A percentile compares a stretch with the other conserved stretches of the same genome.
These are phyloP conservation scores for Orgyia antiqua DNA, from an alignment of 2,888 invertebrate genomes.

Conservation along the genomic window DNA sequence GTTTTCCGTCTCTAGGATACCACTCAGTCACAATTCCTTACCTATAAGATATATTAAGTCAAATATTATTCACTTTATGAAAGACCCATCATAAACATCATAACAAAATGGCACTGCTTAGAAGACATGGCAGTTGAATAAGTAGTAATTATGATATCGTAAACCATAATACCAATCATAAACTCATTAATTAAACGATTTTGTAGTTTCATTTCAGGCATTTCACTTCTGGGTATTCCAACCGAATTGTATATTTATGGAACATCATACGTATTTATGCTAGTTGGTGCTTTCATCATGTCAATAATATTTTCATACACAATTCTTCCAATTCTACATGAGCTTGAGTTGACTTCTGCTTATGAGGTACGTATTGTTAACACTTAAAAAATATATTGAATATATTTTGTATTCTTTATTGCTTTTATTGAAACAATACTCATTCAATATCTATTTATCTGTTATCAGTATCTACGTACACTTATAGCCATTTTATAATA, in stretches of 20 bases:
- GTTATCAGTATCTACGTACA: background rate
- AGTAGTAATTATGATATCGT: background rate
- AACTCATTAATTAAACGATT: background rate
- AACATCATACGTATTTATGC: constrained; percentile 82
- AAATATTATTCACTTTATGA: too few relatives aligned
- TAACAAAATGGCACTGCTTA: too few relatives aligned
- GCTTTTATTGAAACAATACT: background rate
- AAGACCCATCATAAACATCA: too few relatives aligned
- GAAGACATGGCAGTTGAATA: too few relatives aligned
- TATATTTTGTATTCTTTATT: background rate
- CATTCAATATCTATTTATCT: background rate
- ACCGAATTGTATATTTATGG: constrained; percentile 89
- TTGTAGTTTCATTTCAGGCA: constrained; percentile 84
- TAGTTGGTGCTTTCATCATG: constrained; percentile 79
- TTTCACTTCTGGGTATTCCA: constrained; percentile 86
- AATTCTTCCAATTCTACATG: constrained; percentile 84
- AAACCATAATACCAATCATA: too few relatives aligned
- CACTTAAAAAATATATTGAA: too few relatives aligned
- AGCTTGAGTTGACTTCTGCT: constrained; percentile 83
- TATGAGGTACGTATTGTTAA: constrained; percentile 83
- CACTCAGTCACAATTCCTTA: too few relatives aligned
- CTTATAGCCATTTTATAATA: background rate
- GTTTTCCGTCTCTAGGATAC: too few relatives aligned
- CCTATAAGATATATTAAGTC: too few relatives aligned
- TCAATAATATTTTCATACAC: constrained; percentile 79